phyloP scores from a whole-genome alignment of 2,113 vertebrate genomes.

The Phaethon lepturus region DNA sequence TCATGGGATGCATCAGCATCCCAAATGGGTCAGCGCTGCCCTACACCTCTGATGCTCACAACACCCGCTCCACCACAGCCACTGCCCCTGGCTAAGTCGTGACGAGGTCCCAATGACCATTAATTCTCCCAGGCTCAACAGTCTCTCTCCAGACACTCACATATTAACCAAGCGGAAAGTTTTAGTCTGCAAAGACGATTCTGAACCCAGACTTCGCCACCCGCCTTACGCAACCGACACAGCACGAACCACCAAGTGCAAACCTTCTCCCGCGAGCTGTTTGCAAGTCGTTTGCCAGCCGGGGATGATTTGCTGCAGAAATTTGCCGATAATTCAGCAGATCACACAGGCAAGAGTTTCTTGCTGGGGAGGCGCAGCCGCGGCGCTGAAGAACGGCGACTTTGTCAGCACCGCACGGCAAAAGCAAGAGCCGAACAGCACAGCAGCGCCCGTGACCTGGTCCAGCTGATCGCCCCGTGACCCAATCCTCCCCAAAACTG shows the following conservation, averaged over 20 bases:
- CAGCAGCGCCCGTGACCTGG: accelerated
- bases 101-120: accelerated
- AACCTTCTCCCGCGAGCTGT: constrained; percentile 43
- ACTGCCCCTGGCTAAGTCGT: background rate
- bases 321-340: constrained; percentile 27
- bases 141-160: background rate
- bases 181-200: background rate
- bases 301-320: constrained; percentile 25
- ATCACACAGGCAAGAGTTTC: background rate
- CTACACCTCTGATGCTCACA: background rate
- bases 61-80: background rate
- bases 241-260: background rate
- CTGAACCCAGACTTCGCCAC: background rate
- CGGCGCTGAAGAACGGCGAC: accelerated
- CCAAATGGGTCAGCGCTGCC: accelerated
- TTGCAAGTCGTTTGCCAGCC: constrained; percentile 46
- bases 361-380: background rate
- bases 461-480: background rate
- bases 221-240: background rate
- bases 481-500: background rate
- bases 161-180: background rate
- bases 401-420: accelerated
- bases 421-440: background rate
- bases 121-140: accelerated
- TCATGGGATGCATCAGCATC: background rate